A percentile compares a stretch with the other conserved stretches of the same genome.
Evolutionary conservation across 2,888 invertebrate species (phyloP).

Genomic region (Tuberolachnus salignus): DNA sequence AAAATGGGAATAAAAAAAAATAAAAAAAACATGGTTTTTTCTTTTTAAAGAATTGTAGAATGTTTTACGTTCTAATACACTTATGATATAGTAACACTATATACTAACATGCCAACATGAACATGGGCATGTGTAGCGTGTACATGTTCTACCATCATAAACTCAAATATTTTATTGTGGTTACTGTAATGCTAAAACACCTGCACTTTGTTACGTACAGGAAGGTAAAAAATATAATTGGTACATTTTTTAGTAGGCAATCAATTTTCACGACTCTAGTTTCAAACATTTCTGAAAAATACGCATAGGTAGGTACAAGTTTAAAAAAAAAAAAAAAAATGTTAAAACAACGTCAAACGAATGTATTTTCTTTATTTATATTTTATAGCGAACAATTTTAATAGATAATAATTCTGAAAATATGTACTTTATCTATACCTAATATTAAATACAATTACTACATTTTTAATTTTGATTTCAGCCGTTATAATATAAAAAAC

Average conservation of each 20-base stretch:
- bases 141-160: conserved; percentile 17
- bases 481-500: too few relatives aligned
- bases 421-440: too few relatives aligned
- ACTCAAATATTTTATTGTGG: conserved; percentile 25
- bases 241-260: not conserved
- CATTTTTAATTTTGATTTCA: too few relatives aligned
- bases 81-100: not conserved
- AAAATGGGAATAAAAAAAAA: not conserved
- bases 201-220: not conserved
- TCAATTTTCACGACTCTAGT: not conserved
- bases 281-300: not conserved
- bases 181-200: conserved; percentile 18
- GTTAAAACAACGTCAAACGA: too few relatives aligned
- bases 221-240: not conserved
- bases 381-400: too few relatives aligned
- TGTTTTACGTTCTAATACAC: conserved; percentile 14
- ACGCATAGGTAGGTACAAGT: not conserved
- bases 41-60: not conserved
- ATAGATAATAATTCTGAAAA: too few relatives aligned
- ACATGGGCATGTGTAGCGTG: conserved; percentile 12
- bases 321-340: too few relatives aligned
- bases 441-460: too few relatives aligned
- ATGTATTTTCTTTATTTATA: too few relatives aligned
- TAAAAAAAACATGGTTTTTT: not conserved
- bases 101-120: not conserved